phyloP scores from a whole-genome alignment of 1,140 invertebrate genomes.

The Apis mellifera region Amel_HAv3.1 CM009938.2:10228001-10228500 shows the following conservation, averaged over 20 bases:
- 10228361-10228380: slow-evolving; percentile 18
- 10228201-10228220: slow-evolving; percentile 11
- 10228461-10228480: not conserved
- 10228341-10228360: slow-evolving; percentile 12
- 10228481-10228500: no score
- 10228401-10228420: not conserved
- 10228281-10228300: slow-evolving; percentile 46
- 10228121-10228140: not conserved
- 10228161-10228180: slow-evolving; percentile 3
- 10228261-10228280: slow-evolving; percentile 5
- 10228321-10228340: slow-evolving; percentile 22
- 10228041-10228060: no score
- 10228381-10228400: not conserved
- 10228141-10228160: slow-evolving; percentile 25
- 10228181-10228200: slow-evolving; percentile 14
- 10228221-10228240: slow-evolving; percentile 64
- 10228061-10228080: no score
- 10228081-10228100: no score
- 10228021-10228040: no score
- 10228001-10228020: no score
- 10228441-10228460: not conserved
- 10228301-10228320: slow-evolving; percentile 62
- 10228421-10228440: not conserved
- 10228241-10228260: slow-evolving; percentile 62
- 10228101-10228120: no score